Evolutionary conservation across 2,888 invertebrate genomes (phyloP), one percentile per base, ranked within the genome.

Genomic region (Mesorhabditis spiculigera): DNA sequence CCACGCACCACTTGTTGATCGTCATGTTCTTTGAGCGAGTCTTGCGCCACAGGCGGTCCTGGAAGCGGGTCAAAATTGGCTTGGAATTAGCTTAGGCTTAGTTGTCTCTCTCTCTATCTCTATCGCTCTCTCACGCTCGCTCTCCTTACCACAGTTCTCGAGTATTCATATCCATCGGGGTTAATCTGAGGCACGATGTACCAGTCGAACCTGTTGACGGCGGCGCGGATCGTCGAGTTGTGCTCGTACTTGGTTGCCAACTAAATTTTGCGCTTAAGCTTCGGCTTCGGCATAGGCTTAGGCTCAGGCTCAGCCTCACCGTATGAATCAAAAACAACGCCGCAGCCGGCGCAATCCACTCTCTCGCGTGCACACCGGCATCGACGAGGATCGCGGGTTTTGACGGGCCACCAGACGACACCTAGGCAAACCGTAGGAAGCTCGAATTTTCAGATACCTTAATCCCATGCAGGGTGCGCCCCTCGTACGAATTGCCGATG

Each of bases 31-130:
- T 70, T 5, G 83, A 83, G 0, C 86, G 76, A 4, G 85, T 86
- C 71, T 85, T 85, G 10, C 85, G 73, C 85, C 85, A 85, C 5
- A 86, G 72, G 5, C 85, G 78, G 68, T 85, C 84, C 78, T 81
- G 45, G 61, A 75, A 45, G 16, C 4, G 6, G 44, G 67, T 41
- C 1, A 67, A 67, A 50, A 67, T 28, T 50, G 58, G n/a, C 58
- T 50, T 50, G n/a, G n/a, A 13, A 8, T 16, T 13, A n/a, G 8
- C 13, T 16, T 63, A 63, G 41, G 16, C 8, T 13, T 13, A n/a
- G 3, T 58, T n/a, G n/a, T 58, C 58, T 58, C n/a, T 58, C n/a
- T 58, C 10, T 13, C n/a, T 58, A 13, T 58, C n/a, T n/a, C 10
- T 3, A 10, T 13, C 58, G 58, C 10, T 58, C 10, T 58, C 58